Percentiles rank a stretch among this genome's conserved stretches.
phyloP scores from a whole-genome alignment of 2,888 invertebrate species.

The Sisyra terminalis region DNA sequence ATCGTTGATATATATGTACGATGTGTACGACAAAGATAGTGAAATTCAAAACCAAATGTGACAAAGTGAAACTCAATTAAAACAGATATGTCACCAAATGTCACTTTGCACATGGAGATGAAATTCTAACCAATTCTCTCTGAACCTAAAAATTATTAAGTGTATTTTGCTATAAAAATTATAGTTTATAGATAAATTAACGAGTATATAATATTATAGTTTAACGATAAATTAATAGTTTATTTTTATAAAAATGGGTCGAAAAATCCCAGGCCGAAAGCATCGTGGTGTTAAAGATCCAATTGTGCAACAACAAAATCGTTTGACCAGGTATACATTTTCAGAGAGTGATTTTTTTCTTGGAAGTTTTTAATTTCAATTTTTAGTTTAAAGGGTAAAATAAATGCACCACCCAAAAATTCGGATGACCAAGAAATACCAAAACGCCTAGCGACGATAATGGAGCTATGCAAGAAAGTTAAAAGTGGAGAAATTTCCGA shows the following conservation, averaged over 20 bases:
- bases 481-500: constrained; percentile 25
- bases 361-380: constrained; percentile 8
- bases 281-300: constrained; percentile 67
- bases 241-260: constrained; percentile 35
- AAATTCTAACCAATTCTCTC: too few species aligned
- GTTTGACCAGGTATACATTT: constrained; percentile 44
- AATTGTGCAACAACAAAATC: constrained; percentile 44
- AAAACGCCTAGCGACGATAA: constrained; percentile 46
- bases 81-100: too few species aligned
- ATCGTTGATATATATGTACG: too few species aligned
- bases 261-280: constrained; percentile 70
- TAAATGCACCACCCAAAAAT: constrained; percentile 57
- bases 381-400: constrained; percentile 49
- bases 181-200: too few species aligned
- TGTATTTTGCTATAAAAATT: too few species aligned
- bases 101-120: too few species aligned
- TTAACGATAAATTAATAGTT: too few species aligned
- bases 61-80: too few species aligned
- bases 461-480: constrained; percentile 35
- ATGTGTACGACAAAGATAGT: too few species aligned
- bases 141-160: too few species aligned
- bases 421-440: constrained; percentile 58
- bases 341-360: constrained; percentile 6
- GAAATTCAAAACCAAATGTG: too few species aligned
- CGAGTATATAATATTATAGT: too few species aligned